These are phyloP conservation scores for Synchiropus splendidus DNA, from an alignment of 2,113 vertebrate species.

Conservation along the genomic window DNA sequence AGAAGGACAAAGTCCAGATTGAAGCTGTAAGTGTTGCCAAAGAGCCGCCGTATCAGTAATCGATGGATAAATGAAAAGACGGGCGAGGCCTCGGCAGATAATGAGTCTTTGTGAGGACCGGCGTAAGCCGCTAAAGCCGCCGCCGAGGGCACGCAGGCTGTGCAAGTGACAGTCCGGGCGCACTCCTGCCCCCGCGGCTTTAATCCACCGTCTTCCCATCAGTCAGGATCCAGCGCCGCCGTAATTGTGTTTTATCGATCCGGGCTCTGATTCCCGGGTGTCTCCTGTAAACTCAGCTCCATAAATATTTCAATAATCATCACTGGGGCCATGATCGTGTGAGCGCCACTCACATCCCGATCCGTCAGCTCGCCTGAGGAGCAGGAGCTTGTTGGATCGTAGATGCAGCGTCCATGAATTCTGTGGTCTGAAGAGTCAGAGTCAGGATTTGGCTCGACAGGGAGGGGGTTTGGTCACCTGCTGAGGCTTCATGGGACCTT, in stretches of 20 bases:
- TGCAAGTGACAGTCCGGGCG: slow-evolving; percentile 20
- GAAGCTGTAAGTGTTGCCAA: slow-evolving; percentile 7
- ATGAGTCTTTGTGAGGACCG: slow-evolving; percentile 25
- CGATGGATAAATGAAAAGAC: slow-evolving; percentile 38
- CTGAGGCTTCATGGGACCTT: no score
- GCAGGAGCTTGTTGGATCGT: no score
- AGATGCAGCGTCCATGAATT: no score
- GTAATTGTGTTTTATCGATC: slow-evolving; percentile 68
- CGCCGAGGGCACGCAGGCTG: slow-evolving; percentile 15
- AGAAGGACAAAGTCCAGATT: slow-evolving; percentile 6
- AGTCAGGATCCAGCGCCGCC: slow-evolving; percentile 30
- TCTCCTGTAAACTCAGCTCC: slow-evolving; percentile 51
- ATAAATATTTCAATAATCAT: slow-evolving; percentile 60
- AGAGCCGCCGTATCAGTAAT: slow-evolving; percentile 32
- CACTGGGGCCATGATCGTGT: slow-evolving; percentile 4
- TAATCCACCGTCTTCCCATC: slow-evolving; percentile 46
- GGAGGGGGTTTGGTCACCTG: no score
- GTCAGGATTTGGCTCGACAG: no score
- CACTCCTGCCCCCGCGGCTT: slow-evolving; percentile 26
- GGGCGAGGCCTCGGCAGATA: slow-evolving; percentile 19
- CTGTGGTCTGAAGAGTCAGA: no score
- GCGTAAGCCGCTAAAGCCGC: slow-evolving; percentile 27
- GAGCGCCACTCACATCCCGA: no score
- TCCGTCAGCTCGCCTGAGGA: no score
- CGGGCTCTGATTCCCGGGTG: slow-evolving; percentile 35